phyloP scores from a whole-genome alignment of 2,113 vertebrate genomes.

The Aldabrachelys gigantea region DNA sequence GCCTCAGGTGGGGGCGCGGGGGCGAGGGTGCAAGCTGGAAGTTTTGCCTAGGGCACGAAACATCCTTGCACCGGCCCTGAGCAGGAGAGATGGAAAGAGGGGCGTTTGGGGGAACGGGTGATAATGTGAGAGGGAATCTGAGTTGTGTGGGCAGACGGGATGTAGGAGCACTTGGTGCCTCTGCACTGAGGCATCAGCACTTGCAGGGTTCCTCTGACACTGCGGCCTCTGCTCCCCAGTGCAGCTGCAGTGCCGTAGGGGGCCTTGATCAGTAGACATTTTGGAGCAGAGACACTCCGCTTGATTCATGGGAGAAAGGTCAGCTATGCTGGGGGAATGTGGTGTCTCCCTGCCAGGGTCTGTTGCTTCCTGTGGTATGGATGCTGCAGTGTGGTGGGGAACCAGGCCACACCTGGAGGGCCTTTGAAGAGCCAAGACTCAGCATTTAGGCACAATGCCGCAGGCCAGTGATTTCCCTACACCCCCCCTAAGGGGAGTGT shows the following conservation, averaged over 20 bases:
- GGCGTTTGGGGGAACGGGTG: not conserved
- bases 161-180: not conserved
- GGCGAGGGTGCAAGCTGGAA: too few species aligned
- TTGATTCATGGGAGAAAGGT: not conserved
- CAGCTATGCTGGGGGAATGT: not conserved
- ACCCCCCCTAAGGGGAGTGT: too few species aligned
- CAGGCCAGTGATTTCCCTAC: too few species aligned
- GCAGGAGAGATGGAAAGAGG: not conserved
- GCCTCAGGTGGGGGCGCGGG: too few species aligned
- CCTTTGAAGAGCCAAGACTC: not conserved
- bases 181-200: not conserved
- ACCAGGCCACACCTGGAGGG: not conserved
- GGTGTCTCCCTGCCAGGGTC: not conserved
- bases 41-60: too few species aligned
- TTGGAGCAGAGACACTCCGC: not conserved
- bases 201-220: not conserved
- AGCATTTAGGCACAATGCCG: not conserved
- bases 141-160: not conserved
- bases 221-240: not conserved
- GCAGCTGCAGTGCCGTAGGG: not conserved
- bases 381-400: not conserved
- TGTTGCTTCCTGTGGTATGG: not conserved
- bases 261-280: not conserved
- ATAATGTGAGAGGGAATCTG: not conserved
- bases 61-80: not conserved